Percentiles rank a stretch among this genome's conserved stretches.
These are phyloP conservation scores for Cynodonichthys magdalenae DNA, from an alignment of 2,797 vertebrate species.

Conservation along the genomic window DNA sequence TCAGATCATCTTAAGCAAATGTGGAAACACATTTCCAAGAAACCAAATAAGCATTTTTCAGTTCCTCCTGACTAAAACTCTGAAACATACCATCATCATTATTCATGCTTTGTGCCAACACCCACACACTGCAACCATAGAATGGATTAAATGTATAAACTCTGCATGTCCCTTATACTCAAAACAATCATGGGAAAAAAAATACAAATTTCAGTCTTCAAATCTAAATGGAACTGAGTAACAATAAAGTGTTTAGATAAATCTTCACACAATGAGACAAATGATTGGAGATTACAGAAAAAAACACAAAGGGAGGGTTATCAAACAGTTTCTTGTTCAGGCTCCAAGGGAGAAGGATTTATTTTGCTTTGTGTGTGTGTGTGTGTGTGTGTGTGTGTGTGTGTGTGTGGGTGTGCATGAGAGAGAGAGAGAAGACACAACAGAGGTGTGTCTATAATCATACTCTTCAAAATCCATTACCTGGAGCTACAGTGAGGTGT, in stretches of 20 bases:
- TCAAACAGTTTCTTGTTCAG: conserved; percentile 1
- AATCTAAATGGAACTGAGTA: background rate
- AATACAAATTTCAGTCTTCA: background rate
- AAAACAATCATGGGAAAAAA: background rate
- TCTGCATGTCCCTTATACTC: conserved; percentile 2
- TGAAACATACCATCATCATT: conserved; percentile 15
- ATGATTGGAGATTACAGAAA: conserved; percentile 9
- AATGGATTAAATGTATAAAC: conserved; percentile 6
- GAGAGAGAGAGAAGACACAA: background rate
- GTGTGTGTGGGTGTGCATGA: background rate
- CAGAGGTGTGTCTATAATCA: conserved; percentile 30
- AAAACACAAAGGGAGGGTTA: conserved; percentile 15
- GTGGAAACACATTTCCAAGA: conserved; percentile 29
- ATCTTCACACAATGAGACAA: conserved; percentile 5
- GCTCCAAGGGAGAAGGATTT: conserved; percentile 26
- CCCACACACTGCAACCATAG: background rate
- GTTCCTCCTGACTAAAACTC: conserved; percentile 17
- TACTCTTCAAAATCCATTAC: conserved; percentile 19
- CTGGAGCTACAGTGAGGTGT: conserved; percentile 11
- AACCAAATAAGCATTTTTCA: conserved; percentile 1
- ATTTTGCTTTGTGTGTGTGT: background rate
- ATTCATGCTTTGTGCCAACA: conserved; percentile 3
- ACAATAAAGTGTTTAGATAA: conserved; percentile 12
- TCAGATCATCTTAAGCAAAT: conserved; percentile 40
- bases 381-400: background rate